Percentiles rank a stretch among this genome's conserved stretches.
Conservation (phyloP, 2,888 invertebrate species). For the Drosophila limbata region DNA sequence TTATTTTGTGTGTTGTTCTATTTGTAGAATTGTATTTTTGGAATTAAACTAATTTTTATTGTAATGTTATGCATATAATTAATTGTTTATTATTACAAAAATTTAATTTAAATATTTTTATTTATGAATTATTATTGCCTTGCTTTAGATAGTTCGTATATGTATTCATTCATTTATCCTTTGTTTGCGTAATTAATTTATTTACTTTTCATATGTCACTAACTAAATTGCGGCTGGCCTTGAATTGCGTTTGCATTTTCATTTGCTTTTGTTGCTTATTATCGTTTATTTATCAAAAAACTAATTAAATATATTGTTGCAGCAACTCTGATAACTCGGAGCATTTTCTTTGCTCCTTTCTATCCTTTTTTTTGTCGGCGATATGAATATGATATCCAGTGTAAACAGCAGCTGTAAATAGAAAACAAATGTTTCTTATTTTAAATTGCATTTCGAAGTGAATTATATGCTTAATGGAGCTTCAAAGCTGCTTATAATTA, state of each 20-base stretch:
- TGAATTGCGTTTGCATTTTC: conserved; percentile 18
- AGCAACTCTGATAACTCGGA: conserved; percentile 32
- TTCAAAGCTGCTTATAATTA: no score
- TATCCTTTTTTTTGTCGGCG: conserved; percentile 32
- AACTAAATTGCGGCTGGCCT: conserved; percentile 55
- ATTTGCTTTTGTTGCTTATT: conserved; percentile 47
- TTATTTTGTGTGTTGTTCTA: conserved; percentile 38
- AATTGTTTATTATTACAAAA: conserved; percentile 21
- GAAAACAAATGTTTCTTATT: neutral
- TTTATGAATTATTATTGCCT: conserved; percentile 70
- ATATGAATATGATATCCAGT: conserved; percentile 66
- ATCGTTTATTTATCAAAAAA: conserved; percentile 41
- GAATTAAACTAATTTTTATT: conserved; percentile 29
- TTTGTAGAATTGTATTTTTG: conserved; percentile 32
- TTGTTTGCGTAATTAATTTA: conserved; percentile 12
- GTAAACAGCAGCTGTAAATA: conserved; percentile 63
- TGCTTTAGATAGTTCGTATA: conserved; percentile 57
- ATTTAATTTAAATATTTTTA: conserved; percentile 37
- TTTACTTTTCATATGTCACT: conserved; percentile 37
- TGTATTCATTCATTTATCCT: conserved; percentile 27
- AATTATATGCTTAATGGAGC: neutral
- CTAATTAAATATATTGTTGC: conserved; percentile 43
- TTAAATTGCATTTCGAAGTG: neutral
- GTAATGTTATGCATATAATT: conserved; percentile 22
- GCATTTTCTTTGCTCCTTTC: conserved; percentile 23